Base-by-base conservation (phyloP, 2,113 vertebrate genomes). In the Thinocorus orbignyianus region DNA sequence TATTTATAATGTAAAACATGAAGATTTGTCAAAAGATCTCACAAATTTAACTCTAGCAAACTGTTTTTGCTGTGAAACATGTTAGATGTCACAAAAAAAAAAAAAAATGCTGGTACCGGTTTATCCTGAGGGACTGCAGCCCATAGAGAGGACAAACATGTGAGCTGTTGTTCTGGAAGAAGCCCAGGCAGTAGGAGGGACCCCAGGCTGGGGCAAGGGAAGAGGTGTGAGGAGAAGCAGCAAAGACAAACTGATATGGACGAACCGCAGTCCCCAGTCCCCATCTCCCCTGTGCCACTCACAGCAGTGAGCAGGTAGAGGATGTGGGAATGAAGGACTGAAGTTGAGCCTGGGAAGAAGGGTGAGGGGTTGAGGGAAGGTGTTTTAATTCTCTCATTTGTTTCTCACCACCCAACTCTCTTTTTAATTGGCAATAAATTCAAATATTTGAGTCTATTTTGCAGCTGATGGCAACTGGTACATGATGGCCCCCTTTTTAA, bases 341-440 rank as follows among this genome's bases (percentile, higher is more conserved):
- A 94, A 79, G n/a, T 1, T 61, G 12, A 91, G 55, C 17, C n/a
- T 74, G 30, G 41, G 26, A 57, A 79, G 30, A 70, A 74, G 19
- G 6, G 3, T 1, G 4, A 13, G 13, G 9, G 35, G 19, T 15
- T 20, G 1, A 3, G 26, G 77, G 25, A 19, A 19, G 6, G 5
- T n/a, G 16, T 2, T 46, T 65, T 61, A 65, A 9, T 37, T 57
- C 13, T 77, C 76, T 0, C 7, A 3, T 31, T 64, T 57, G 23
- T 33, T 62, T 52, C 17, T 86, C 37, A 82, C 19, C 51, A 82
- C 65, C 9, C 33, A 79, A 37, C 25, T 51, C 30, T 49, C 16
- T 20, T 78, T 81, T 65, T 46, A 81, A 33, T 26, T 46, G 51
- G 16, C 39, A 78, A 66, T 57, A 60, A 6, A 57, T 30, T 33